Evolutionary conservation across 2,888 invertebrate genomes (phyloP), one percentile per base, ranked within the genome.

Genomic region (Pheosia tremula): DNA sequence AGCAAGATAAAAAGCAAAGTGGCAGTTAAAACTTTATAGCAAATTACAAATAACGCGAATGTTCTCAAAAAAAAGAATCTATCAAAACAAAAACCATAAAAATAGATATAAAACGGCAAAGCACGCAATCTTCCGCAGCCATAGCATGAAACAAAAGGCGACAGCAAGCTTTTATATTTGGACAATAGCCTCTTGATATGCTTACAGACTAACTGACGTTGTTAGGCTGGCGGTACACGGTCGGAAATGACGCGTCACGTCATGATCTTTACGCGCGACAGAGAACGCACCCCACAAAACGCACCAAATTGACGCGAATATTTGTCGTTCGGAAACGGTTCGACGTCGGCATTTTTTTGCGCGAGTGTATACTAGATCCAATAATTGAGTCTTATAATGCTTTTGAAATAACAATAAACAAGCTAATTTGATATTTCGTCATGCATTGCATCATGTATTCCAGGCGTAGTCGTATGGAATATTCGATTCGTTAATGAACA

Each of bases 211-310:
- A 80, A 78, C 81, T 82, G 83, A 80, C 81, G 81, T 76, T 73
- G 82, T 79, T 78, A 79, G 81, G 74, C 73, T 60, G 76, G 63
- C 67, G 64, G 66, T 71, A 75, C 76, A 78, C 64, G 59, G 60
- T 57, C 83, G 89, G 90, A 90, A 89, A 90, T 90, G 81, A 87
- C 81, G 76, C 80, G 89, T 85, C 90, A 56, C 69, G 75, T 86
- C 85, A 83, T 71, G 63, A 81, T 81, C 84, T 83, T 82, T 72
- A 76, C 67, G 66, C 65, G 60, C 63, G 56, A 60, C 45, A 52
- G 55, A 45, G 24, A 56, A 68, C 63, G 64, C 62, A 64, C 57
- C 60, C 45, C 53, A 67, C 72, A 66, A 63, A 77, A 72, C 70
- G 60, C 56, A 36, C 45, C 63, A 59, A 61, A 57, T 24, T 68